Evolutionary conservation across 1,140 invertebrate genomes (phyloP), one percentile per base, ranked within the genome.

Genomic region (Heliconius nattereri): DNA sequence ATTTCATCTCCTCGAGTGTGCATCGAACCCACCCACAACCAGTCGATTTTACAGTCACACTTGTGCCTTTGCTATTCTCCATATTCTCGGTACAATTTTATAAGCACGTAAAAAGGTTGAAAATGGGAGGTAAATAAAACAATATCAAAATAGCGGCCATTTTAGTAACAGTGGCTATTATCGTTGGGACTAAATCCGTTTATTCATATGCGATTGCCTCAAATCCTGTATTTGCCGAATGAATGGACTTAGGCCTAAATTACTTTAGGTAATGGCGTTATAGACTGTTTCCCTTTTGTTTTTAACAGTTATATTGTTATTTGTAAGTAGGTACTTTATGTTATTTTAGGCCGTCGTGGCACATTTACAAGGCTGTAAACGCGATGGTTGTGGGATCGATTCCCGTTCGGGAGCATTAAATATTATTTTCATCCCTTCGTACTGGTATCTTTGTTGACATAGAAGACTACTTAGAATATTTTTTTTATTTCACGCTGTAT

Each of bases 121-220:
- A 60, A 75, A 60, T n/a, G 66, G 52, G 49, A 32, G 16, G 32
- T 75, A 75, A 75, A 75, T 60, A 75, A 75, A 75, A 75, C 35
- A 76, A 76, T 76, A 76, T 66, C 26, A 60, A 66, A 32, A 76
- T 35, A 26, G 54, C 75, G 57, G 75, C 57, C 57, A 76, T 76
- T 76, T 70, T 76, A 16, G 35, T 60, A 37, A 37, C 54, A 37
- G 35, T 60, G 54, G 35, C 75, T 37, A 76, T 76, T 76, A 66
- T 76, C n/a, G 52, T 76, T 76, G 57, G 75, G 16, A 23, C 54
- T 66, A 54, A 66, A 76, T 76, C 75, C 75, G 54, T 76, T 76
- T 76, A 76, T 76, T 76, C 75, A 76, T 54, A 54, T 75, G 49
- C 60, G 60, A 66, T 66, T 66, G 60, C 60, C 23, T 66, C 26